Conservation (phyloP, 2,113 vertebrate genomes). For the Gymnarchus niloticus region DNA sequence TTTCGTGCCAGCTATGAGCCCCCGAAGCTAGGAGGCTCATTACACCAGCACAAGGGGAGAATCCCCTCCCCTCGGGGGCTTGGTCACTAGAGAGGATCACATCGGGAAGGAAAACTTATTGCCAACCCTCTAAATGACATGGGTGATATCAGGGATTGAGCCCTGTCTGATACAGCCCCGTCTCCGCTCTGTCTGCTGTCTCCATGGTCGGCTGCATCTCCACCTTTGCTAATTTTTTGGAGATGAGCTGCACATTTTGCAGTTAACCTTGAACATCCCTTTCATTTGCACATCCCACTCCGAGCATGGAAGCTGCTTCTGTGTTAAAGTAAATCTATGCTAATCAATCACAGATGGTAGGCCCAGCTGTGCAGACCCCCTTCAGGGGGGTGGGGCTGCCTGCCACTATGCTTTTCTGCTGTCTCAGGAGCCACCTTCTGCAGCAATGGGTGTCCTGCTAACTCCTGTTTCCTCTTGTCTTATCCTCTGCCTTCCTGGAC, state of each 20-base stretch:
- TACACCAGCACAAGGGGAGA: no score
- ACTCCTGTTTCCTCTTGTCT: slow-evolving; percentile 22
- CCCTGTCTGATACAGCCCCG: neutral
- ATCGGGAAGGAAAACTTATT: no score
- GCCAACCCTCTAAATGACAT: no score
- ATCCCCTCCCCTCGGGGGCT: no score
- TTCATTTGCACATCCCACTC: neutral
- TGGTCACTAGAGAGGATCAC: no score
- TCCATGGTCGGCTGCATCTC: neutral
- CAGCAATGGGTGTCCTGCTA: neutral
- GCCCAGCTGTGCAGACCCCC: neutral
- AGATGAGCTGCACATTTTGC: neutral
- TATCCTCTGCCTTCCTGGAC: slow-evolving; percentile 65
- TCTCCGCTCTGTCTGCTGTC: neutral
- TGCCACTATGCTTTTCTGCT: neutral
- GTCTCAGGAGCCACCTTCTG: no score
- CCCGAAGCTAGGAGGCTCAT: neutral
- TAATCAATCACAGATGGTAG: neutral
- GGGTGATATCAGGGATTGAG: no score
- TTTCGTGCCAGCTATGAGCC: neutral
- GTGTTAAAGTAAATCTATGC: neutral
- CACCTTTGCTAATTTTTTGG: neutral
- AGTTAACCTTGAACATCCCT: slow-evolving; percentile 17
- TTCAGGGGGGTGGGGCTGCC: neutral
- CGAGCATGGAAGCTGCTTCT: neutral